Conservation (phyloP, 2,888 invertebrate genomes). For the Operophtera brumata region DNA sequence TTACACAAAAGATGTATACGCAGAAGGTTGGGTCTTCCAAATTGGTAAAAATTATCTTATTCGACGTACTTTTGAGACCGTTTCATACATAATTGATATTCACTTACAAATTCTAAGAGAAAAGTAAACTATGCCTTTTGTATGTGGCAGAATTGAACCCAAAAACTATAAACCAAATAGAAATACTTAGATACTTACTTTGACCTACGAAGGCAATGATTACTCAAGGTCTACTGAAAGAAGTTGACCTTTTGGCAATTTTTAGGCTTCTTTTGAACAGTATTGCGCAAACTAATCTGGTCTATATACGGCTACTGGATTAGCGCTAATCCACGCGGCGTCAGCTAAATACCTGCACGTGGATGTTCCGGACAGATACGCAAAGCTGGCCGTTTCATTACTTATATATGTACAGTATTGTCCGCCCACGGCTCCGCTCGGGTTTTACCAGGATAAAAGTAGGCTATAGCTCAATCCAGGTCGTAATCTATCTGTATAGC, state of each 20-base stretch:
- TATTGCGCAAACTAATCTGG: constrained; percentile 16
- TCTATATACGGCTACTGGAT: constrained; percentile 14
- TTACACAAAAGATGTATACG: no score
- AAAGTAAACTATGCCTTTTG: no score
- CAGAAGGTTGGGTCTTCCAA: no score
- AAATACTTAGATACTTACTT: neutral
- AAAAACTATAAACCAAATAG: neutral
- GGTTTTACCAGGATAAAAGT: no score
- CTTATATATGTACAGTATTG: neutral
- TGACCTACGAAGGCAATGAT: neutral
- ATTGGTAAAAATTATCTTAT: no score
- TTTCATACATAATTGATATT: no score
- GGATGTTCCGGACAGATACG: neutral
- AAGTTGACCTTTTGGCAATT: constrained; percentile 2
- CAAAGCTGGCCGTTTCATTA: neutral
- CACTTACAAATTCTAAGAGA: no score
- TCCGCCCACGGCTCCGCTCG: no score
- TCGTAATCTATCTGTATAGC: no score
- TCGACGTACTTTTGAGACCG: no score
- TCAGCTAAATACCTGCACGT: constrained; percentile 12
- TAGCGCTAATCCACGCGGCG: constrained; percentile 13
- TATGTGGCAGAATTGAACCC: neutral
- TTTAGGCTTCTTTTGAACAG: constrained; percentile 17
- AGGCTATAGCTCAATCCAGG: no score
- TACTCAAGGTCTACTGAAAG: neutral